phyloP scores from a whole-genome alignment of 2,113 vertebrate species.

The Sinocyclocheilus rhinocerous region DNA sequence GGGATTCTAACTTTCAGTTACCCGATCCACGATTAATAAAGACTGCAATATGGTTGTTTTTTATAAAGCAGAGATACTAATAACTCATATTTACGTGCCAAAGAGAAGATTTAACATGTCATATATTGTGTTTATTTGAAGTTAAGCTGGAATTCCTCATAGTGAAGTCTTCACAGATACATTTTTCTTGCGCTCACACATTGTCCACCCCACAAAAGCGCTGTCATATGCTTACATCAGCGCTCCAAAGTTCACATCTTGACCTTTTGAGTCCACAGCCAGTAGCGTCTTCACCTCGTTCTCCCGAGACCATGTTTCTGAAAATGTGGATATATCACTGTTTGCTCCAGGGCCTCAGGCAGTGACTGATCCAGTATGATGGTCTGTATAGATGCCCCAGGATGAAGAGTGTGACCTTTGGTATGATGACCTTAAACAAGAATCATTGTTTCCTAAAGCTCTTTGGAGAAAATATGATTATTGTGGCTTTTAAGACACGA shows the following conservation, averaged over 20 bases:
- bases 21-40: neutral
- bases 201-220: neutral
- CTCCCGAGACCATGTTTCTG: conserved; percentile 13
- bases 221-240: conserved; percentile 28
- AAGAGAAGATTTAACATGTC: conserved; percentile 2
- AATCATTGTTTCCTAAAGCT: conserved; percentile 14
- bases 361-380: conserved; percentile 35
- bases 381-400: conserved; percentile 22
- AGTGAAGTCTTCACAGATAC: neutral
- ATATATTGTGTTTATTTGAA: conserved; percentile 4
- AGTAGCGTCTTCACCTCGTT: conserved; percentile 2
- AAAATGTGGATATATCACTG: conserved; percentile 26
- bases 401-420: conserved; percentile 37
- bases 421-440: conserved; percentile 22
- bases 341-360: conserved; percentile 22
- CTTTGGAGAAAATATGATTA: conserved; percentile 13
- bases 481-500: neutral
- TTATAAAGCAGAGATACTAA: neutral
- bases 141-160: neutral
- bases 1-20: neutral
- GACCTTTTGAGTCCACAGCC: conserved; percentile 31
- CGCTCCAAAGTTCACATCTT: neutral
- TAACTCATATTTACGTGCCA: neutral
- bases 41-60: conserved; percentile 16
- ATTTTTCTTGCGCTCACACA: neutral